Evolutionary conservation across 2,888 invertebrate species (phyloP), one percentile per base, ranked within the genome.

Genomic region (Dryobota labecula): DNA sequence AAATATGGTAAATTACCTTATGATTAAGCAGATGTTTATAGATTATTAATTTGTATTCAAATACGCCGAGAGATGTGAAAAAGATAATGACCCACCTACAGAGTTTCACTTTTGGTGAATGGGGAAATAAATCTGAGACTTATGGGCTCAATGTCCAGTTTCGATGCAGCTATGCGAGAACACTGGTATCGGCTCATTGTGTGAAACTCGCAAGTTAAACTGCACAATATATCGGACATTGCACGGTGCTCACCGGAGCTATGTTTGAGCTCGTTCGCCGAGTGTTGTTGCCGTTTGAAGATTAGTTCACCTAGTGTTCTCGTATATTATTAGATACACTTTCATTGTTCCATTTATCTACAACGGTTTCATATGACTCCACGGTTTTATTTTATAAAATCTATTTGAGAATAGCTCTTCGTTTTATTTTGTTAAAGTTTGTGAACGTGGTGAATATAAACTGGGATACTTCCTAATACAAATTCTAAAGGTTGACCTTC

Each of bases 11-110:
- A 84, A 83, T 76, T 70, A 79, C 67, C 43, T 62, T 78, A 75
- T 77, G 76, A 85, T 84, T 80, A 84, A 72, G 36, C 33, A 70
- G 76, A 73, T 84, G 64, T 80, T 83, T 83, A 84, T 77, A 76
- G 83, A 83, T 82, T 85, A 83, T 76, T 78, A 82, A 84, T 84
- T 79, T 58, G 68, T 61, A 54, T 45, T 62, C 73, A 71, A 78
- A 82, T 62, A 33, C 51, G 9, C 7, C 47, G 76, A 66, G 56
- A 70, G 69, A 72, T 64, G 41, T 68, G 68, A 57, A 64, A 69
- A 72, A 60, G 60, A 70, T 70, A 56, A 66, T 58, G n/a, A 69
- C 36, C 62, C 33, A 71, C 71, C 64, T 65, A 62, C 60, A 47
- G 57, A 70, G 65, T 66, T 73, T 70, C 58, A 70, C 64, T 68